Evolutionary conservation across 1,140 invertebrate species (phyloP).

Genomic region (Zaprionus capensis): DNA sequence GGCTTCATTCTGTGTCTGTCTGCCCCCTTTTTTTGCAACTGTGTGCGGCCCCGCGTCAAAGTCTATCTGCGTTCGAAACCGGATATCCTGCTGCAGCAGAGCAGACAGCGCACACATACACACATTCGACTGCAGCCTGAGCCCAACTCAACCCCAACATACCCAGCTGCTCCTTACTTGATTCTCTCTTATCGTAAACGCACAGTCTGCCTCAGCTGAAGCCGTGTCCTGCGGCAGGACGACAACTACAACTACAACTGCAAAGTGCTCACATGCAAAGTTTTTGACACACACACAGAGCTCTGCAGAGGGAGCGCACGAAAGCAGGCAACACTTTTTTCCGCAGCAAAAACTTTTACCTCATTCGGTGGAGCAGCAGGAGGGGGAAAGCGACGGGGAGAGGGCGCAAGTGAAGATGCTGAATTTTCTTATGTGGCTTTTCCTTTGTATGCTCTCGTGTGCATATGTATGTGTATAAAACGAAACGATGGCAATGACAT

Average conservation of each 20-base stretch:
- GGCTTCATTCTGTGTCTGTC: slow-evolving; percentile 6
- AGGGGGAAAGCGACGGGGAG: not conserved
- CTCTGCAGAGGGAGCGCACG: not conserved
- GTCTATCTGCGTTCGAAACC: slow-evolving; percentile 70
- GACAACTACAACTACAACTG: slow-evolving; percentile 28
- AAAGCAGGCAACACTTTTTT: slow-evolving; percentile 46
- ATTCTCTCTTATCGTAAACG: slow-evolving; percentile 62
- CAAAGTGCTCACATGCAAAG: slow-evolving; percentile 64
- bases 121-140: slow-evolving; percentile 44
- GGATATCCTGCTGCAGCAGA: slow-evolving; percentile 74
- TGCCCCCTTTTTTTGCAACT: not conserved
- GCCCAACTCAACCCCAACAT: slow-evolving; percentile 36
- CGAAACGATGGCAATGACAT: slow-evolving; percentile 66
- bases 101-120: slow-evolving; percentile 53
- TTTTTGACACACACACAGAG: slow-evolving; percentile 11
- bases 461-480: slow-evolving; percentile 38
- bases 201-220: slow-evolving; percentile 53
- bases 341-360: slow-evolving; percentile 64
- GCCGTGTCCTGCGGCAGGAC: slow-evolving; percentile 13
- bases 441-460: slow-evolving; percentile 42
- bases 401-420: not conserved
- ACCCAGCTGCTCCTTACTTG: slow-evolving; percentile 15
- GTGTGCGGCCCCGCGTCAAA: not conserved
- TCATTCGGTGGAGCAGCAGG: slow-evolving; percentile 37
- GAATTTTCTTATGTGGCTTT: slow-evolving; percentile 37